A percentile compares a stretch with the other conserved stretches of the same genome.
phyloP scores from a whole-genome alignment of 37 sponge, comb jelly and placozoan genomes.

The Hexactinellida sp. region DNA sequence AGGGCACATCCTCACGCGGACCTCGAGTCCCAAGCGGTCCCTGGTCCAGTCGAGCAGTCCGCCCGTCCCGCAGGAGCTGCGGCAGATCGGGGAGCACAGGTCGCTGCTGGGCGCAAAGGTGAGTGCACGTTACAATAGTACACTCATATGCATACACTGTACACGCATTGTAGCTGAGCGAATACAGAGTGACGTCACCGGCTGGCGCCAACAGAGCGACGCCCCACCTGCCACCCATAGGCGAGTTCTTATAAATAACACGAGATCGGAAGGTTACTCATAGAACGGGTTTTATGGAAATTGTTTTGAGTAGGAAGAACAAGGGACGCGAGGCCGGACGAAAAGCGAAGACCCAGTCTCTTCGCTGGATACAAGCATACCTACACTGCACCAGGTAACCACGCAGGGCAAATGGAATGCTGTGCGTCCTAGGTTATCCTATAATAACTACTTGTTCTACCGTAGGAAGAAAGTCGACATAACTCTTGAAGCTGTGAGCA shows the following conservation, averaged over 20 bases:
- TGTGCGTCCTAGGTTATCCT: too few species aligned
- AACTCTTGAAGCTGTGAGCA: neutral
- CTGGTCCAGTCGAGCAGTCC: neutral
- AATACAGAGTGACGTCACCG: neutral
- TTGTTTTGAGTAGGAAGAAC: neutral
- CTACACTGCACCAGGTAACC: neutral
- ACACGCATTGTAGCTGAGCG: neutral
- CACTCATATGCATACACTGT: too few species aligned
- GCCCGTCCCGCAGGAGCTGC: neutral
- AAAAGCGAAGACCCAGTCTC: neutral
- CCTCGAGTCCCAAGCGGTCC: constrained; percentile 2
- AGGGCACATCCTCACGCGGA: neutral
- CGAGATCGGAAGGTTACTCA: too few species aligned
- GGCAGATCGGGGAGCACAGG: neutral
- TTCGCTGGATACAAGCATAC: constrained; percentile 1
- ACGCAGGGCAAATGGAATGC: neutral
- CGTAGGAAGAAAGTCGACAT: neutral
- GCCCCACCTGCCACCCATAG: neutral
- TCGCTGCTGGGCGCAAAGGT: constrained; percentile 3
- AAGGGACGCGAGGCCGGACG: neutral
- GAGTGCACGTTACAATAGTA: too few species aligned
- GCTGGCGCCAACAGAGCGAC: too few species aligned
- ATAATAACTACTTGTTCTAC: too few species aligned
- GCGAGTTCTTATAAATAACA: neutral
- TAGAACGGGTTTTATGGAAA: too few species aligned